phyloP scores from a whole-genome alignment of 1,140 invertebrate genomes.

The Tetraneura akinire region DNA sequence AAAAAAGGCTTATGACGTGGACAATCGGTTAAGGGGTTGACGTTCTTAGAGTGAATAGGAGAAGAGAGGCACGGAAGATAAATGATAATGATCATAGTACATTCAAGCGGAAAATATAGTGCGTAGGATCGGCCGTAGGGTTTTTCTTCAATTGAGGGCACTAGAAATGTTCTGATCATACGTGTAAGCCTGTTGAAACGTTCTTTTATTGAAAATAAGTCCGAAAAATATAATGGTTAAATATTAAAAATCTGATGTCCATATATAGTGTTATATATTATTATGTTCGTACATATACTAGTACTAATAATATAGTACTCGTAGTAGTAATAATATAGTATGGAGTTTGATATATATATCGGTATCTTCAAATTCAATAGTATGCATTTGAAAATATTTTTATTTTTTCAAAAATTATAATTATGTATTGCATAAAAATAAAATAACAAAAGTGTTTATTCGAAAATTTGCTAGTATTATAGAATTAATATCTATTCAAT shows the following conservation, averaged over 20 bases:
- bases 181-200: not conserved
- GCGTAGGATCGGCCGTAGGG: not conserved
- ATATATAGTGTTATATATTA: too few relatives aligned
- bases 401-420: too few relatives aligned
- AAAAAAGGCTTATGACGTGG: slow-evolving; percentile 25
- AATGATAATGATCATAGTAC: slow-evolving; percentile 43
- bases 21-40: slow-evolving; percentile 37
- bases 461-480: too few relatives aligned
- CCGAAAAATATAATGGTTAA: not conserved
- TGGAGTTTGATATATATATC: too few relatives aligned
- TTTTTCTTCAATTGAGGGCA: slow-evolving; percentile 21
- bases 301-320: too few relatives aligned
- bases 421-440: not conserved
- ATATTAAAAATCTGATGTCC: not conserved
- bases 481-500: too few relatives aligned
- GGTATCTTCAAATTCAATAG: too few relatives aligned
- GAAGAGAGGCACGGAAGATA: not conserved
- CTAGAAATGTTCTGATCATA: not conserved
- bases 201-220: slow-evolving; percentile 1
- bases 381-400: too few relatives aligned
- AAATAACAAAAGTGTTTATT: too few relatives aligned
- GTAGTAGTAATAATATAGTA: too few relatives aligned
- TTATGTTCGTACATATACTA: too few relatives aligned
- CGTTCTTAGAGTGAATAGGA: not conserved
- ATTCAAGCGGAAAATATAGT: slow-evolving; percentile 37